phyloP scores from a whole-genome alignment of 2,797 vertebrate species.

The Dendrocincla tyrannina region DNA sequence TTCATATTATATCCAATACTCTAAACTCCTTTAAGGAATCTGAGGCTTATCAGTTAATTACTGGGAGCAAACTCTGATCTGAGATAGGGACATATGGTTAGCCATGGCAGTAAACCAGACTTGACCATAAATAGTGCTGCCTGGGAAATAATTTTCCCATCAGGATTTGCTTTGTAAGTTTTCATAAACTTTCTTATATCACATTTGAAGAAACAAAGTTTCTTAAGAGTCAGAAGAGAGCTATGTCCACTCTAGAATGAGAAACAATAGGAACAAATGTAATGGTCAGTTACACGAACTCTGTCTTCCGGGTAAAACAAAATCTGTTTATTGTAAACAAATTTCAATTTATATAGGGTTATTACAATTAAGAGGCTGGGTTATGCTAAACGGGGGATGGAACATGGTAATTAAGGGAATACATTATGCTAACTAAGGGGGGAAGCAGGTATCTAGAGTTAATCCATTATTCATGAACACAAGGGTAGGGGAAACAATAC shows the following conservation, averaged over 20 bases:
- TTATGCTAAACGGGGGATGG: too few species aligned
- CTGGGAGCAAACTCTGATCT: not conserved
- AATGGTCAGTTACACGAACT: too few species aligned
- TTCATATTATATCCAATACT: not conserved
- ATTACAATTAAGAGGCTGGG: too few species aligned
- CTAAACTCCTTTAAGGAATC: not conserved
- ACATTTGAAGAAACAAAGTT: not conserved
- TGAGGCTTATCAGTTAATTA: not conserved
- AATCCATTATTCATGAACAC: too few species aligned
- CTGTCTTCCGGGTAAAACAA: too few species aligned
- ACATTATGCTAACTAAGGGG: too few species aligned
- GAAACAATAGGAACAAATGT: not conserved
- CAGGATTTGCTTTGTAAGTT: not conserved
- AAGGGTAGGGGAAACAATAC: too few species aligned
- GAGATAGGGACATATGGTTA: not conserved
- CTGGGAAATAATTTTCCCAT: not conserved
- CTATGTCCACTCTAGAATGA: rapidly evolving
- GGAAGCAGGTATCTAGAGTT: too few species aligned
- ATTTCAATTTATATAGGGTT: too few species aligned
- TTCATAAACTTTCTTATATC: not conserved
- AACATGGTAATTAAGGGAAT: too few species aligned
- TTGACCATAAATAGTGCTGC: not conserved
- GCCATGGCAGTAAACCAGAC: not conserved
- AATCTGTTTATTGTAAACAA: too few species aligned
- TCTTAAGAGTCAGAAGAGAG: not conserved